Base-by-base conservation (phyloP, 2,113 vertebrate species). In the Notothenia rossii region DNA sequence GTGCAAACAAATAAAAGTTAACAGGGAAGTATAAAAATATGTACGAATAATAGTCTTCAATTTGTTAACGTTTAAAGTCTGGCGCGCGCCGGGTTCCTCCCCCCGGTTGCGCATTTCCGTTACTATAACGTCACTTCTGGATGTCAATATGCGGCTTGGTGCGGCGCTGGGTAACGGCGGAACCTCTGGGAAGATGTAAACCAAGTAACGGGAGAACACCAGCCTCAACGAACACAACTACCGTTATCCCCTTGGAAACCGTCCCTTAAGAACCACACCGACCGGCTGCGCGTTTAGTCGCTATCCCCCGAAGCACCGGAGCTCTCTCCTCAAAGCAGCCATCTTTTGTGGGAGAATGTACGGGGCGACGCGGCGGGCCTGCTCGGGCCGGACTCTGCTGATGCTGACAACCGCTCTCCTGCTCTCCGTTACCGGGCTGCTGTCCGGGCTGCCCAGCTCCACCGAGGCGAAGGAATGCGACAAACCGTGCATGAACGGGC, bases 401-500 rank as follows among this genome's bases (percentile, higher is more conserved):
- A 83, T 89, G 92, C 81, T 88, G 82, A 77, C 89, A 2, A 64
- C 85, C 79, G 86, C 89, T 73, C 88, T 91, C 45, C 88, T 93
- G 67, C 86, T 95, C 5, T 84, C 83, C 43, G 89, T 75, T 0
- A 22, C 85, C 72, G 91, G 82, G 46, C 86, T 86, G 8, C 91
- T 95, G 8, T 63, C 92, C 25, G 94, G 85, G n/a, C 90, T 95
- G 69, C 91, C 94, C 4, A 86, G 87, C 8, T 29, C 72, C 76
- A 86, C 87, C 61, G 94, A 95, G 89, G 95, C 90, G 68, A 98
- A 98, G 93, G 97, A 98, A 72, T 98, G 97, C 93, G 97, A 97
- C 88, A 97, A 97, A 69, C 95, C 95, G 25, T 99, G 97, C 79
- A 91, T 97, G 94, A 97, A 97, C 93, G 97, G 97, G 14, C 95